phyloP scores from a whole-genome alignment of 2,113 vertebrate genomes.

The Lathamus discolor region DNA sequence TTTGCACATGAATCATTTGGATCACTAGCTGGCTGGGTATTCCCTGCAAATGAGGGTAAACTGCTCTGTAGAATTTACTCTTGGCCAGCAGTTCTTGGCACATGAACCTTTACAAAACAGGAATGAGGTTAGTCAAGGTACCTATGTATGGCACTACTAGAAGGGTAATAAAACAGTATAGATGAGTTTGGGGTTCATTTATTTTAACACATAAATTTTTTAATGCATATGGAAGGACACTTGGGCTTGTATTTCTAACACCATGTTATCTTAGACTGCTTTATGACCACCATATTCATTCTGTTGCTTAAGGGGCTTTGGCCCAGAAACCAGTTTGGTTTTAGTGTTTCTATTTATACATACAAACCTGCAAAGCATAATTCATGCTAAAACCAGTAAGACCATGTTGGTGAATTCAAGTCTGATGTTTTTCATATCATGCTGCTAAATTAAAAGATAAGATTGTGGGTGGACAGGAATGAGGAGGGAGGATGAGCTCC shows the following conservation, averaged over 20 bases:
- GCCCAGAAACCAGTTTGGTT: not conserved
- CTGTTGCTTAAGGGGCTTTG: not conserved
- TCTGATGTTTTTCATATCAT: not conserved
- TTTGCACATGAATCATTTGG: not conserved
- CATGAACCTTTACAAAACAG: not conserved
- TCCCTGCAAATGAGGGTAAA: not conserved
- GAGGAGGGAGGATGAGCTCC: not conserved
- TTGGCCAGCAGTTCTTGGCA: conserved; percentile 36
- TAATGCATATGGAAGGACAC: not conserved
- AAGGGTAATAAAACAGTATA: conserved; percentile 6
- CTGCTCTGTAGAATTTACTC: not conserved
- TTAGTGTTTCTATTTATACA: conserved; percentile 15
- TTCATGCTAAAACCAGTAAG: not conserved
- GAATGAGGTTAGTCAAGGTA: conserved; percentile 35
- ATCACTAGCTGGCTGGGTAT: not conserved
- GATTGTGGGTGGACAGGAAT: not conserved
- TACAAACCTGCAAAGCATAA: not conserved
- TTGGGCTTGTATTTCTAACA: not conserved
- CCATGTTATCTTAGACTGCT: not conserved
- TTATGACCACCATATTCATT: not conserved
- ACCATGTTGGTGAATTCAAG: not conserved
- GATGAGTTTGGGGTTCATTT: not conserved
- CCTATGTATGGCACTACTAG: not conserved
- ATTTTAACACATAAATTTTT: not conserved
- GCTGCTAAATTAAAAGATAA: conserved; percentile 14